Evolutionary conservation across 2,888 invertebrate species (phyloP).

Genomic region (Muschampia plurimacula): DNA sequence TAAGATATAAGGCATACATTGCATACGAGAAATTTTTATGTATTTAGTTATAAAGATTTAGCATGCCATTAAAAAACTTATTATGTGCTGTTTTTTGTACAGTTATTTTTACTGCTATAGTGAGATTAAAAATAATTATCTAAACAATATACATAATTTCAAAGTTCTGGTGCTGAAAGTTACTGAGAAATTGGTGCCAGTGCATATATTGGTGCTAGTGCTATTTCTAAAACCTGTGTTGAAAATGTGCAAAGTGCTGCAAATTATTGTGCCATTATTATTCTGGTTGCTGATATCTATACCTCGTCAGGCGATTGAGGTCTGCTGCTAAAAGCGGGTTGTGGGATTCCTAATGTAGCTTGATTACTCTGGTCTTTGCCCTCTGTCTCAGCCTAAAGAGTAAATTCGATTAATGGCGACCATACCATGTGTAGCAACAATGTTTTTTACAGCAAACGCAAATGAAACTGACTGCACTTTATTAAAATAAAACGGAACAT

Average conservation of each 20-base stretch:
- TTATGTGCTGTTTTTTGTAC: neutral
- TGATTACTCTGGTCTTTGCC: conserved; percentile 66
- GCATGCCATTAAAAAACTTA: neutral
- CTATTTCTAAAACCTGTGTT: conserved; percentile 41
- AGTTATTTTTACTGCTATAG: conserved; percentile 33
- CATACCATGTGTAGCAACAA: conserved; percentile 56
- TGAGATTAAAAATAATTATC: neutral
- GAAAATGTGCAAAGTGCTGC: conserved; percentile 55
- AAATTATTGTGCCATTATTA: conserved; percentile 42
- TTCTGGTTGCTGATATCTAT: conserved; percentile 59
- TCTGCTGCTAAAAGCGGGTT: conserved; percentile 69
- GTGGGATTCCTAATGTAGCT: conserved; percentile 72
- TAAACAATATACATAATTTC: conserved; percentile 43
- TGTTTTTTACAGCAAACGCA: conserved; percentile 24
- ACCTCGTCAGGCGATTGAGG: conserved; percentile 74
- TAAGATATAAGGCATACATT: conserved; percentile 40
- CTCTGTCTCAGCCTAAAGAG: conserved; percentile 78
- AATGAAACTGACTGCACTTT: conserved; percentile 33
- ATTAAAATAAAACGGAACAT: neutral
- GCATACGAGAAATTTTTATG: neutral
- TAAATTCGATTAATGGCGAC: conserved; percentile 75
- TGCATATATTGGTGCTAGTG: conserved; percentile 44
- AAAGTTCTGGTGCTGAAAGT: conserved; percentile 38
- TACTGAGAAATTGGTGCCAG: conserved; percentile 53
- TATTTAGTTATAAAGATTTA: neutral